Conservation (phyloP, 2,113 vertebrate genomes). For the Megaleporinus macrocephalus region DNA sequence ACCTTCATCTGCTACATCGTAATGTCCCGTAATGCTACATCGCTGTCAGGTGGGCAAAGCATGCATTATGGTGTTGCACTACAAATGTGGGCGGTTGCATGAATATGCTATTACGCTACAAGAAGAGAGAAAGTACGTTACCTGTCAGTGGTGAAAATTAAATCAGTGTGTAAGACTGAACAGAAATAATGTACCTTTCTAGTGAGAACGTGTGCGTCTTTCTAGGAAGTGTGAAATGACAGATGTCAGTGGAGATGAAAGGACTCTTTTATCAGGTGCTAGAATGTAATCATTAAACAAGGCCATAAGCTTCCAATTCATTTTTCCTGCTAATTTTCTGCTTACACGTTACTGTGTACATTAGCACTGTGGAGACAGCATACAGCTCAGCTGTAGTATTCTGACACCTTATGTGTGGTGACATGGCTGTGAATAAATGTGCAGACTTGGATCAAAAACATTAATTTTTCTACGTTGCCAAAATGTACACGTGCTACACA, state of each 20-base stretch:
- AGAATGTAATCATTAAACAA: too few species aligned
- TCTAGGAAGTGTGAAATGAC: too few species aligned
- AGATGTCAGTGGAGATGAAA: too few species aligned
- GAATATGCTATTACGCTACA: not conserved
- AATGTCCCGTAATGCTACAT: not conserved
- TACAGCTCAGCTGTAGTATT: conserved; percentile 1
- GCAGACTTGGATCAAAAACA: not conserved
- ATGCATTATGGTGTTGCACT: not conserved
- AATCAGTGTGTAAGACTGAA: not conserved
- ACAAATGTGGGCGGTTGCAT: not conserved
- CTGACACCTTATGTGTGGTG: not conserved
- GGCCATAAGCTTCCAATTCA: not conserved
- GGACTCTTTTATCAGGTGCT: too few species aligned
- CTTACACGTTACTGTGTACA: not conserved
- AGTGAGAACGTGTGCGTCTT: too few species aligned
- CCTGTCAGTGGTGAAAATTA: not conserved
- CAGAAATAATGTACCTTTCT: too few species aligned
- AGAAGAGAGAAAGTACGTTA: not conserved
- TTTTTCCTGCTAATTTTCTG: not conserved
- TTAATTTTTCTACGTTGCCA: not conserved
- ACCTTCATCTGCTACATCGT: not conserved
- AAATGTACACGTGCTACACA: not conserved
- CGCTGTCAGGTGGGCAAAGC: not conserved
- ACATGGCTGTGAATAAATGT: conserved; percentile 8
- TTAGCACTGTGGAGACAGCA: not conserved